Conservation (phyloP, 2,888 invertebrate genomes). For the Halocaridina rubra region DNA sequence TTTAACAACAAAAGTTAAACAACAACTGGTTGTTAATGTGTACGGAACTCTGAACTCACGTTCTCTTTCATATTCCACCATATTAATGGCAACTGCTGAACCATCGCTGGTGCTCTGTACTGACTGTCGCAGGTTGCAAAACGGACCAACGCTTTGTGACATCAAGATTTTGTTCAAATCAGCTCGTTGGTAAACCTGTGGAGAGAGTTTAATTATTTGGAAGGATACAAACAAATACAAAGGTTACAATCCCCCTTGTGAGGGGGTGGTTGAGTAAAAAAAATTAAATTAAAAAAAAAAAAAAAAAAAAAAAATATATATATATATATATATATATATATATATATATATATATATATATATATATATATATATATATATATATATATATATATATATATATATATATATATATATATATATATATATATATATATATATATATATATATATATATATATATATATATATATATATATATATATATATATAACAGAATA, state of each 20-base stretch:
- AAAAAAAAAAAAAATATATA: background rate
- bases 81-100: slow-evolving; percentile 89
- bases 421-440: slow-evolving; percentile 12
- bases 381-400: background rate
- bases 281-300: background rate
- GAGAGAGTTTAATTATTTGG: too few species aligned
- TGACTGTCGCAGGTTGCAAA: slow-evolving; percentile 89
- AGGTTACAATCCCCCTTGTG: too few species aligned
- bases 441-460: background rate
- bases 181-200: slow-evolving; percentile 82
- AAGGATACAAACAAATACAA: too few species aligned
- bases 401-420: slow-evolving; percentile 17
- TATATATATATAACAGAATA: too few species aligned
- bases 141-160: slow-evolving; percentile 91
- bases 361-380: background rate
- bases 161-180: slow-evolving; percentile 90
- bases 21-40: too few species aligned
- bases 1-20: too few species aligned
- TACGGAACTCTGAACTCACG: slow-evolving; percentile 78
- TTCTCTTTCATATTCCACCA: slow-evolving; percentile 92
- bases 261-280: too few species aligned
- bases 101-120: slow-evolving; percentile 91
- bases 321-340: background rate
- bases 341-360: background rate
- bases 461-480: background rate